phyloP scores from a whole-genome alignment of 2,797 vertebrate species.

The Oreochromis grahami region DNA sequence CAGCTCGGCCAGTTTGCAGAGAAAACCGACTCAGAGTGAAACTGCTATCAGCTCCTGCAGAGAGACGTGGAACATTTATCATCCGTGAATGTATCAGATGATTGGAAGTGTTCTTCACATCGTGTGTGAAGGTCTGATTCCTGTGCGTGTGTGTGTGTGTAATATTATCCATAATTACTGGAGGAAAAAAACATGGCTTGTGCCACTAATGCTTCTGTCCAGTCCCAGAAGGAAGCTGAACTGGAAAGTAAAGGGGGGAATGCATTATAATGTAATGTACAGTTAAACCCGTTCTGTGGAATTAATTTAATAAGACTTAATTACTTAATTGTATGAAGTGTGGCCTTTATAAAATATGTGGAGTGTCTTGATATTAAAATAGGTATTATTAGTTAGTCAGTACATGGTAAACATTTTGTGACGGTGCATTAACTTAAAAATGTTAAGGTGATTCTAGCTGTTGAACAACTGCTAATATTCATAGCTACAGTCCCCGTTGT shows the following conservation, averaged over 20 bases:
- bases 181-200: not conserved
- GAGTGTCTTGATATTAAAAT: not conserved
- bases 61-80: not conserved
- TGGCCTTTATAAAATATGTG: not conserved
- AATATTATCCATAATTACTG: conserved; percentile 1
- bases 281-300: not conserved
- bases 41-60: not conserved
- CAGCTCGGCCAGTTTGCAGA: not conserved
- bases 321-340: not conserved
- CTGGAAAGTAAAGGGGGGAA: not conserved
- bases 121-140: not conserved
- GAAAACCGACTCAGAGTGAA: not conserved
- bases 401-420: not conserved
- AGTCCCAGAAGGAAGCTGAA: not conserved
- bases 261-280: not conserved
- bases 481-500: not conserved
- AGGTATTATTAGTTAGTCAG: not conserved
- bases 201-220: not conserved
- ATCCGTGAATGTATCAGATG: not conserved
- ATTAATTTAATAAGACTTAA: not conserved
- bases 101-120: not conserved
- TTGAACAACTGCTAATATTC: not conserved
- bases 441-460: not conserved
- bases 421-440: not conserved
- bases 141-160: not conserved